phyloP scores from a whole-genome alignment of 1,140 invertebrate species.

The Notospermus geniculatus region DNA sequence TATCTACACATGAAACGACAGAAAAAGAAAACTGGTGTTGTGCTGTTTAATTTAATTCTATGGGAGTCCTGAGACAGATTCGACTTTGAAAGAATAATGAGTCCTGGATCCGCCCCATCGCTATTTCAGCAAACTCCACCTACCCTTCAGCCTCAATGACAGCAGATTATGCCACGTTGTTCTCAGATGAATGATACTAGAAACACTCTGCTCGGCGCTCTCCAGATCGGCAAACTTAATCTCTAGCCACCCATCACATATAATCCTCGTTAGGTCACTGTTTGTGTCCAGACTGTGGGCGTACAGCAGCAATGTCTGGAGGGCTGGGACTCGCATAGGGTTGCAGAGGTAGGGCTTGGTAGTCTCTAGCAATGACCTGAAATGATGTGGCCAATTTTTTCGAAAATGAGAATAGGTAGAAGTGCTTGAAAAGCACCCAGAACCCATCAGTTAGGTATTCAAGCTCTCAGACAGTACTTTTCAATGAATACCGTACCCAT shows the following conservation, averaged over 20 bases:
- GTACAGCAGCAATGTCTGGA: constrained; percentile 83
- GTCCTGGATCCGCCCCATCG: too few species aligned
- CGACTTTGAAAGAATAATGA: too few species aligned
- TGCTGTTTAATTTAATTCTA: too few species aligned
- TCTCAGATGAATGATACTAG: constrained; percentile 72
- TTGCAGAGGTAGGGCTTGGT: constrained; percentile 94
- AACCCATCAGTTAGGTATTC: too few species aligned
- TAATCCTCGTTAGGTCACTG: constrained; percentile 60
- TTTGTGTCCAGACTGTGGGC: constrained; percentile 58
- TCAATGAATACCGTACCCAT: constrained; percentile 34
- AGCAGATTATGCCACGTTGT: constrained; percentile 68
- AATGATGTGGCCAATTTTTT: too few species aligned
- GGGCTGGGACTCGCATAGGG: constrained; percentile 82
- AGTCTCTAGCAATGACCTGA: constrained; percentile 85
- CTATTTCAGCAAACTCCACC: constrained; percentile 43
- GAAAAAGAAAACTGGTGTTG: too few species aligned
- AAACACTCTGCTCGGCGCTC: constrained; percentile 70
- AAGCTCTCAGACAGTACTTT: too few species aligned
- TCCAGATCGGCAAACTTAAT: constrained; percentile 76
- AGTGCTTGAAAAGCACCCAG: too few species aligned
- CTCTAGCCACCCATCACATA: constrained; percentile 86
- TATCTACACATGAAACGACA: constrained; percentile 28
- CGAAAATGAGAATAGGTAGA: too few species aligned
- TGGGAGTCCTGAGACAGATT: too few species aligned
- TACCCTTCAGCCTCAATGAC: constrained; percentile 53